phyloP scores from a whole-genome alignment of 2,797 vertebrate species.

The Hyperoplus immaculatus region DNA sequence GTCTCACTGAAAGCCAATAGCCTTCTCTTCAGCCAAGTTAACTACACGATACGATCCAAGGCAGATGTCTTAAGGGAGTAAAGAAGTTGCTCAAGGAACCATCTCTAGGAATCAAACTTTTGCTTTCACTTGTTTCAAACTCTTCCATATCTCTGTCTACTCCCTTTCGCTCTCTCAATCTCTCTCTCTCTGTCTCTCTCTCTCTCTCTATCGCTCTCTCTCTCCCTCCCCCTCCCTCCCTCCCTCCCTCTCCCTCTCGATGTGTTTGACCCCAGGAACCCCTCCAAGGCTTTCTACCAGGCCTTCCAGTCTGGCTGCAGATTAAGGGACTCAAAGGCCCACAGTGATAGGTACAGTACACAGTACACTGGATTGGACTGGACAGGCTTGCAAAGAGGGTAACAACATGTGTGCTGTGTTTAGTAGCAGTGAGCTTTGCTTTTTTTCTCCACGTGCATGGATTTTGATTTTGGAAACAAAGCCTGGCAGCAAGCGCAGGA shows the following conservation, averaged over 20 bases:
- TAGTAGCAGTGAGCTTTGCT: slow-evolving; percentile 70
- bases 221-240: slow-evolving; percentile 55
- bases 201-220: slow-evolving; percentile 40
- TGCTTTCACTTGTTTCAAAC: slow-evolving; percentile 63
- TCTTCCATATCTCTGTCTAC: slow-evolving; percentile 64
- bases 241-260: slow-evolving; percentile 72
- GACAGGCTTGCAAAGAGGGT: slow-evolving; percentile 66
- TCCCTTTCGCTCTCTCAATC: slow-evolving; percentile 22
- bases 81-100: slow-evolving; percentile 21
- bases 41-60: background rate
- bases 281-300: slow-evolving; percentile 97
- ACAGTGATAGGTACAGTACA: slow-evolving; percentile 94
- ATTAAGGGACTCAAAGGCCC: slow-evolving; percentile 93
- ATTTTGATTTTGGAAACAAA: slow-evolving; percentile 70
- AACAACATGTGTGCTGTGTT: slow-evolving; percentile 75
- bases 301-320: slow-evolving; percentile 94
- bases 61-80: background rate
- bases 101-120: slow-evolving; percentile 47
- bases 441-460: slow-evolving; percentile 73
- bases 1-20: slow-evolving; percentile 10
- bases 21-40: slow-evolving; percentile 3
- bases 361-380: slow-evolving; percentile 79
- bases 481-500: slow-evolving; percentile 58
- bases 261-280: slow-evolving; percentile 94
- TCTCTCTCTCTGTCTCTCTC: slow-evolving; percentile 22